phyloP scores from a whole-genome alignment of 53 echinoderm and acorn worm species.

The Pentamera pediparva region DNA sequence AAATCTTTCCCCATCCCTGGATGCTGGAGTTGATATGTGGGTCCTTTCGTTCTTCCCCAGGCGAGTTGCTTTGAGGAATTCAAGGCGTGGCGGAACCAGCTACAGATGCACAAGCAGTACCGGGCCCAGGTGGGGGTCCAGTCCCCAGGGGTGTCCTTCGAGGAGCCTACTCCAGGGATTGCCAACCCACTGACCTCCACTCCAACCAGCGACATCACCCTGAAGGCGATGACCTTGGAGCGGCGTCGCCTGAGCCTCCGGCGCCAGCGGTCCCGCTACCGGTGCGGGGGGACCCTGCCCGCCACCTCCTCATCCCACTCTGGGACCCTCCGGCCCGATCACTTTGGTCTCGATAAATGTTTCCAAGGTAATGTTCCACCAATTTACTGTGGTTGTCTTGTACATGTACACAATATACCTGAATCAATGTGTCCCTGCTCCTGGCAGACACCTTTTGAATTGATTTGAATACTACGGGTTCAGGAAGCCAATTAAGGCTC shows the following conservation, averaged over 20 bases:
- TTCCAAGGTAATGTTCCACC: slow-evolving; percentile 63
- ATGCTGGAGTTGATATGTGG: neutral
- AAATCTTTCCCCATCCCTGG: too few species aligned
- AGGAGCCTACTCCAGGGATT: slow-evolving; percentile 16
- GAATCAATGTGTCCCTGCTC: too few species aligned
- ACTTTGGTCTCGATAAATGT: slow-evolving; percentile 69
- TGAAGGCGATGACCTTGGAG: slow-evolving; percentile 90
- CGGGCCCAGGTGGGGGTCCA: slow-evolving; percentile 60
- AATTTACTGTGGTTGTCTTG: too few species aligned
- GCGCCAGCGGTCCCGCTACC: slow-evolving; percentile 78
- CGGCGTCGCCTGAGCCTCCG: slow-evolving; percentile 77
- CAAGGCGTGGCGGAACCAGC: slow-evolving; percentile 76
- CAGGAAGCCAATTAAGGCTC: too few species aligned
- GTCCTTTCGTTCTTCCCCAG: slow-evolving; percentile 18
- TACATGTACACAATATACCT: too few species aligned
- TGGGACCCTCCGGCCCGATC: slow-evolving; percentile 48
- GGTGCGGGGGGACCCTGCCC: slow-evolving; percentile 38
- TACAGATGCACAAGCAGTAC: slow-evolving; percentile 79
- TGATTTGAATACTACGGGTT: too few species aligned
- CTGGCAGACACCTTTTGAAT: too few species aligned
- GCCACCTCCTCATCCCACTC: slow-evolving; percentile 41
- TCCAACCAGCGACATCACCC: slow-evolving; percentile 92
- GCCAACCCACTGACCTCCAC: slow-evolving; percentile 40
- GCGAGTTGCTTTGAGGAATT: slow-evolving; percentile 90
- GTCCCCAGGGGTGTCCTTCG: slow-evolving; percentile 38